A percentile compares a stretch with the other conserved stretches of the same genome.
Evolutionary conservation across 2,797 vertebrate genomes (phyloP).

Genomic region (Phoeniculus purpureus): DNA sequence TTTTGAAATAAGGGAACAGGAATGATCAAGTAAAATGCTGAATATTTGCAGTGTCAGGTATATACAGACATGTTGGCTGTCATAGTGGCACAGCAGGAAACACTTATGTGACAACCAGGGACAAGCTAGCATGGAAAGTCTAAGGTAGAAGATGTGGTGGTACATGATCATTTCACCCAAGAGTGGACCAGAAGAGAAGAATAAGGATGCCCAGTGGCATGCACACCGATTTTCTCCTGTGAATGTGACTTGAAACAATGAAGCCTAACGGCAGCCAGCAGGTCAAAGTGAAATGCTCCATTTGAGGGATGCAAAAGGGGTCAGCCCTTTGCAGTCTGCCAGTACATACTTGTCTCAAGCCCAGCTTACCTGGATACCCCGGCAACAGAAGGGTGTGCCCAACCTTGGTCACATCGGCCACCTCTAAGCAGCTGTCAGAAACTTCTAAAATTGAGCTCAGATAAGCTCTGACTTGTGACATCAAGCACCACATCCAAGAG

Average conservation of each 20-base stretch:
- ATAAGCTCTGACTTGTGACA: background rate
- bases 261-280: background rate
- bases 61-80: fast-evolving
- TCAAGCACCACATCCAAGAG: background rate
- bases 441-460: background rate
- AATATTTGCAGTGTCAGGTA: background rate
- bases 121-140: background rate
- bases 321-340: background rate
- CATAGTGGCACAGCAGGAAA: background rate
- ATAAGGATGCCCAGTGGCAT: background rate
- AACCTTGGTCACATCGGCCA: background rate
- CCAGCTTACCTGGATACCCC: background rate
- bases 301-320: background rate
- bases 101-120: background rate
- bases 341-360: background rate
- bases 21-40: background rate
- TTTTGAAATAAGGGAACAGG: background rate
- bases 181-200: background rate
- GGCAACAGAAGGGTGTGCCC: background rate
- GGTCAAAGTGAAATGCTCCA: background rate
- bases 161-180: background rate
- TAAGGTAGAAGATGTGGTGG: background rate
- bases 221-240: background rate
- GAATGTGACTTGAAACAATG: background rate
- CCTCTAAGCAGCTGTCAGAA: background rate